phyloP scores from a whole-genome alignment of 1,140 invertebrate species.

The Penaeus indicus region DNA sequence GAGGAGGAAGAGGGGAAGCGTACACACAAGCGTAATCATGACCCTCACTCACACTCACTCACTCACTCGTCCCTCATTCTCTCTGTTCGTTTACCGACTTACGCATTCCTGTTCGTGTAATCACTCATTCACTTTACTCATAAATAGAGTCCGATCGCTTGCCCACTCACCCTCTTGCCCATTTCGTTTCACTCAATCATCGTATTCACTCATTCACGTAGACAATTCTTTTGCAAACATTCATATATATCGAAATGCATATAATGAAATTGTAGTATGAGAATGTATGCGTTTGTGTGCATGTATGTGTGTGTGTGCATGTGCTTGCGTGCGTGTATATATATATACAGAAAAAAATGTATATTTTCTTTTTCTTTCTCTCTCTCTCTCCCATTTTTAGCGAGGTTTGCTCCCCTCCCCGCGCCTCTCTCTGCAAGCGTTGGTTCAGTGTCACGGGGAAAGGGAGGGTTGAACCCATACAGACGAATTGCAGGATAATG shows the following conservation, averaged over 20 bases:
- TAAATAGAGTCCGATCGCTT: too few relatives aligned
- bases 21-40: too few relatives aligned
- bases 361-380: not conserved
- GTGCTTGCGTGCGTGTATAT: not conserved
- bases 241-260: not conserved
- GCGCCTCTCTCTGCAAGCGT: not conserved
- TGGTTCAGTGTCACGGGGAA: conserved; percentile 4
- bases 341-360: not conserved
- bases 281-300: not conserved
- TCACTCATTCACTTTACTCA: too few relatives aligned
- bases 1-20: too few relatives aligned
- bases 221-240: not conserved
- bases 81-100: too few relatives aligned
- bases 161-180: too few relatives aligned
- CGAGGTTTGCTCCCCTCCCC: conserved; percentile 10
- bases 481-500: conserved; percentile 54
- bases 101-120: too few relatives aligned
- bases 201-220: too few relatives aligned
- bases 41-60: too few relatives aligned
- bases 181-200: too few relatives aligned
- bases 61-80: too few relatives aligned
- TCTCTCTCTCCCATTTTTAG: not conserved
- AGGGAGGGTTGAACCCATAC: conserved; percentile 21
- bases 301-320: not conserved
- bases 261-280: not conserved